phyloP scores from a whole-genome alignment of 1,140 invertebrate species.

The Habropoda laboriosa region DNA sequence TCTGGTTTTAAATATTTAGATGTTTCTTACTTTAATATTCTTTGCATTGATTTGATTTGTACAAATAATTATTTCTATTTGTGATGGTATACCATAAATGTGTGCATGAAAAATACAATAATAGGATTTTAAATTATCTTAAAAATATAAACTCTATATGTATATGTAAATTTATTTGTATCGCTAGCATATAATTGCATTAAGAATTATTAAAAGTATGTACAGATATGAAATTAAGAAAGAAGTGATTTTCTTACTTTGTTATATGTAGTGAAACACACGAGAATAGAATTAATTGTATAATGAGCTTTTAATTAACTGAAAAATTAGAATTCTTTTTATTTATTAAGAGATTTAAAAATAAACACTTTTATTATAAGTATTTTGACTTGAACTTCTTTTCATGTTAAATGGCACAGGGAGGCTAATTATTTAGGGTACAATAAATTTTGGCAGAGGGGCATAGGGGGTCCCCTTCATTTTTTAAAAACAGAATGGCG shows the following conservation, averaged over 20 bases:
- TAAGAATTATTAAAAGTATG: slow-evolving; percentile 24
- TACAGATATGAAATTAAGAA: slow-evolving; percentile 20
- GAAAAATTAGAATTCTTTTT: background rate
- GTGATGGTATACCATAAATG: background rate
- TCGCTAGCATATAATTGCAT: background rate
- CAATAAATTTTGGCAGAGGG: no score
- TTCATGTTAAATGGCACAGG: no score
- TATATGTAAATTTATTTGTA: slow-evolving; percentile 21
- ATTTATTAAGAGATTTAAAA: no score
- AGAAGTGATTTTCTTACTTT: background rate
- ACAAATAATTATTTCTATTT: slow-evolving; percentile 2
- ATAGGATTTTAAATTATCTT: background rate
- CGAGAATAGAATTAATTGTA: background rate
- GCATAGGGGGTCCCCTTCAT: no score
- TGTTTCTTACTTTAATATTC: background rate
- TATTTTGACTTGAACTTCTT: no score
- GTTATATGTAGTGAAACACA: background rate
- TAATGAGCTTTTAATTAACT: background rate
- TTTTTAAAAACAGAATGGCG: no score
- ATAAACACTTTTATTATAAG: no score
- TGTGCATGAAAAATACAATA: background rate
- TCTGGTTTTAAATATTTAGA: slow-evolving; percentile 22
- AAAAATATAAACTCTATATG: background rate
- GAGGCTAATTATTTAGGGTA: no score
- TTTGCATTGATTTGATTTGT: slow-evolving; percentile 10